Base-by-base conservation (phyloP, 2,888 invertebrate genomes). In the Pterostichus niger region DNA sequence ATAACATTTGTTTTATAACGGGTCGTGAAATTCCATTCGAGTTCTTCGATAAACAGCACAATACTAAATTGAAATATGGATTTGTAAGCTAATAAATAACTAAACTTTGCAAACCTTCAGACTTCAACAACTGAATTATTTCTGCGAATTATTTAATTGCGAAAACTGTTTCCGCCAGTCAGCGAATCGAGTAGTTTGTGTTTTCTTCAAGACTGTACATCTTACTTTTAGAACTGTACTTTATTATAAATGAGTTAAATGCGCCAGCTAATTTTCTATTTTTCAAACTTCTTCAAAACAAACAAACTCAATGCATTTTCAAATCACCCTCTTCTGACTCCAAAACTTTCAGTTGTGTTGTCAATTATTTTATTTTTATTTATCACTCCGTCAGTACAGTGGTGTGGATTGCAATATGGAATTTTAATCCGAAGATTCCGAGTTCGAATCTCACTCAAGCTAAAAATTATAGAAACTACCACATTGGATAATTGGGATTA, bases 161-260 rank as follows among this genome's bases (percentile, higher is more conserved):
- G 35, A 64, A 52, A 64, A 64, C 40, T 64, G 64, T 64, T 64
- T 64, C 13, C 3, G n/a, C 15, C 11, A 64, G 64, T 64, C 33
- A 64, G 64, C 64, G 31, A 33, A 35, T 33, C 31, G 35, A 64
- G 11, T 64, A 64, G 64, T 35, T 64, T 64, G 9, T 35, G 64
- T 35, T 64, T 64, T n/a, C n/a, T 52, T 2, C 52, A 52, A 52
- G 52, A n/a, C 13, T 2, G 6, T 52, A 52, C 13, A 52, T 64
- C 35, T 64, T 59, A 59, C 56, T 15, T 24, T 64, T n/a, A 13
- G 5, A 64, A 35, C 64, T 35, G n/a, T 35, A 33, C 35, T 40
- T 64, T 59, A 59, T 59, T 59, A 59, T 59, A 24, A 59, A 59
- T 10, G 59, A 59, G 59, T 56, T 59, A 59, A 59, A 59, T 10